phyloP scores from a whole-genome alignment of 2,113 vertebrate genomes.

The Apeltes quadracus region DNA sequence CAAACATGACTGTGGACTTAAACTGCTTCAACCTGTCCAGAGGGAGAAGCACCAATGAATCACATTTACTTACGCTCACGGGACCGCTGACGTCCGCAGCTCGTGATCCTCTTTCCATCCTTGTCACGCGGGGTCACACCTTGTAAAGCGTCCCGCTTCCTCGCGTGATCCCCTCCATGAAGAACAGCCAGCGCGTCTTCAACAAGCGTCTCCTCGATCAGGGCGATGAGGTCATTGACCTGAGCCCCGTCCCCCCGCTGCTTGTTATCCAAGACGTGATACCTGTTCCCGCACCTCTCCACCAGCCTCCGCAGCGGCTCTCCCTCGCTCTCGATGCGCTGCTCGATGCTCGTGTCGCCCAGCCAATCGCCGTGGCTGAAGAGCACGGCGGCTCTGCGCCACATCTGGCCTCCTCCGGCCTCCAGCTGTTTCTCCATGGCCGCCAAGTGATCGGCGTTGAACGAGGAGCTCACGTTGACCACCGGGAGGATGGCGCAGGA shows the following conservation, averaged over 20 bases:
- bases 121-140: neutral
- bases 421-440: slow-evolving; percentile 61
- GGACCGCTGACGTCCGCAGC: slow-evolving; percentile 10
- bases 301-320: slow-evolving; percentile 64
- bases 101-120: neutral
- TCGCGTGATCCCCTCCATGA: slow-evolving; percentile 13
- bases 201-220: slow-evolving; percentile 65
- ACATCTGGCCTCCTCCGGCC: slow-evolving; percentile 28
- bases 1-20: neutral
- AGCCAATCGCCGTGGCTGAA: slow-evolving; percentile 77
- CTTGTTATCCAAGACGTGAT: slow-evolving; percentile 74
- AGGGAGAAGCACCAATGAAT: neutral
- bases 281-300: slow-evolving; percentile 70
- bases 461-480: slow-evolving; percentile 70
- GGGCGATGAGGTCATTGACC: slow-evolving; percentile 57
- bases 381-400: slow-evolving; percentile 63
- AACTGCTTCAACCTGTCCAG: neutral
- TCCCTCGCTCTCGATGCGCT: slow-evolving; percentile 73
- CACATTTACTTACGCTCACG: slow-evolving; percentile 50
- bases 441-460: slow-evolving; percentile 36
- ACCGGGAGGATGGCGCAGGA: slow-evolving; percentile 66
- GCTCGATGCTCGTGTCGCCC: slow-evolving; percentile 65
- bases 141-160: neutral
- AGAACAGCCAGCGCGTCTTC: slow-evolving; percentile 24
- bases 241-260: slow-evolving; percentile 42